Base-by-base conservation (phyloP, 1,140 invertebrate species). In the Papilio xuthus region DNA sequence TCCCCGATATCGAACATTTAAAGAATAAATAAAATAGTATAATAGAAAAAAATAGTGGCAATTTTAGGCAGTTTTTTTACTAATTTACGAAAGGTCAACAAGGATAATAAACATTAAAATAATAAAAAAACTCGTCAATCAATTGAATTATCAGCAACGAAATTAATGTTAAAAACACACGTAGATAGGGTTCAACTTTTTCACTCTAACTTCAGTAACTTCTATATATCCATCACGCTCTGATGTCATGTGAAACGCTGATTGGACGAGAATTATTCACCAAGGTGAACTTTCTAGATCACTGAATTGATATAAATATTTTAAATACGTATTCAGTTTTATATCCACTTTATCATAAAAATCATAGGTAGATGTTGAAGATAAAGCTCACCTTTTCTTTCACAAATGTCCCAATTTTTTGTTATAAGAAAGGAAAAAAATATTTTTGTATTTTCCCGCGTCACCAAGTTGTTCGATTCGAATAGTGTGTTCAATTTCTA, bases 401-500 rank as follows among this genome's bases (percentile, higher is more conserved):
- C 15, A 78, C 50, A 73, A 32, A 67, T n/a, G 50, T 12, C 32
- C 9, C n/a, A 50, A 41, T 70, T 53, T 53, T 47, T 28, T 50
- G 50, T 56, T 71, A 32, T 4, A 7, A 56, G 20, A 74, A 79
- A 47, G 26, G 63, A 28, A 79, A 28, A 8, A 74, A 75, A 20
- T 20, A 79, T 79, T 76, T 84, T 90, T 79, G 77, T 81, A 86
- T 80, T 85, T 88, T 90, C 82, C 82, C 92, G 92, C 89, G 13
- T 47, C 18, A 20, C 75, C 1, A 6, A 60, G 50, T 81, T 72
- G 75, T 81, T 85, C 82, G 67, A 79, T 85, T 85, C 73, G 77
- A 81, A 80, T 76, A 88, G 89, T 93, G 91, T 94, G 93, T 93
- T 92, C 86, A 84, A 84, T 84, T 88, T 72, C 83, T 83, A 94